Conservation (phyloP, 2,797 vertebrate species). For the Falco rusticolus region DNA sequence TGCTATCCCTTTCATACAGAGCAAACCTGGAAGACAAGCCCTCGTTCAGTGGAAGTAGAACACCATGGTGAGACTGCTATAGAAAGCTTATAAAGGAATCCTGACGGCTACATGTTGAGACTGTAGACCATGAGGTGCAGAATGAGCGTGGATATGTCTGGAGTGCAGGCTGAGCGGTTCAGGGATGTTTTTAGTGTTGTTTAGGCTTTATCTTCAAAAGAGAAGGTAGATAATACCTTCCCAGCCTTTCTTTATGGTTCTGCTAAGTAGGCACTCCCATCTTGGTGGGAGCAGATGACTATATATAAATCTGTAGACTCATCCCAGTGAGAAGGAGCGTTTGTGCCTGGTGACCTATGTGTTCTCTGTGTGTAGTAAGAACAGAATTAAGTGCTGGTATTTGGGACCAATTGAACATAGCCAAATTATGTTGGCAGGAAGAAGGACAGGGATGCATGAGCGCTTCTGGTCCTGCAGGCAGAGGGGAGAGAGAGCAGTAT, state of each 20-base stretch:
- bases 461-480: background rate
- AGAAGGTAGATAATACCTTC: background rate
- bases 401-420: background rate
- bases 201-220: background rate
- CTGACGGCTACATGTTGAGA: background rate
- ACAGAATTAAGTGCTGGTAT: background rate
- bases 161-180: background rate
- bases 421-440: background rate
- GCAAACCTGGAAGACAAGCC: background rate
- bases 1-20: background rate
- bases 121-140: background rate
- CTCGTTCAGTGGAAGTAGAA: background rate
- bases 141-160: background rate
- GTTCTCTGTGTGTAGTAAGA: background rate
- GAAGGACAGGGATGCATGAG: background rate
- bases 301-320: background rate
- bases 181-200: background rate
- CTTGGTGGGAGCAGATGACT: background rate
- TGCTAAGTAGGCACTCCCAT: background rate
- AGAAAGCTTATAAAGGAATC: background rate
- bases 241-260: background rate
- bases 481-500: background rate
- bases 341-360: background rate
- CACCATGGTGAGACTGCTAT: background rate
- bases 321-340: background rate